Percentiles rank a stretch among this genome's conserved stretches.
phyloP scores from a whole-genome alignment of 2,888 invertebrate species.

The Anarsia innoxiella region DNA sequence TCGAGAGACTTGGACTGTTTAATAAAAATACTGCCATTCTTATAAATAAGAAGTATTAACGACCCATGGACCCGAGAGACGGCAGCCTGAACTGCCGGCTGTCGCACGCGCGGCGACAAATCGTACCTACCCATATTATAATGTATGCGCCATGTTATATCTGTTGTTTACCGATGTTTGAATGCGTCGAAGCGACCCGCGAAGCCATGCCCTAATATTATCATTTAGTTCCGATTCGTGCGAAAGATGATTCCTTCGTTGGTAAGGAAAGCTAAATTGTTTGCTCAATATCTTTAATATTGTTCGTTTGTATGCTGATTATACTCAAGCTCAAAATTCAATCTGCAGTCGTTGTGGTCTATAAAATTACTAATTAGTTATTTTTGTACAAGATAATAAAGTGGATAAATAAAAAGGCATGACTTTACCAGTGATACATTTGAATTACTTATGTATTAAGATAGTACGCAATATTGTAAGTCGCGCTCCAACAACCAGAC shows the following conservation, averaged over 20 bases:
- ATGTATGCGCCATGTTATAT: no score
- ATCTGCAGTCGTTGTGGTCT: conserved; percentile 27
- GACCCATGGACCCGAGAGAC: no score
- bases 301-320: conserved; percentile 13
- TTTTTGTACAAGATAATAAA: conserved; percentile 50
- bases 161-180: no score
- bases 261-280: conserved; percentile 25
- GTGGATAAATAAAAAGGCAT: conserved; percentile 25
- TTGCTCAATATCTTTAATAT: conserved; percentile 33
- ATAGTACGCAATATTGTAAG: conserved; percentile 25
- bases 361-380: conserved; percentile 47
- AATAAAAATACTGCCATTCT: no score
- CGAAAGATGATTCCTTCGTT: conserved; percentile 3
- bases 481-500: conserved; percentile 40
- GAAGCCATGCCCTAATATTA: not conserved
- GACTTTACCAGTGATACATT: conserved; percentile 36
- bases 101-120: no score
- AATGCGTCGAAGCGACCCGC: no score
- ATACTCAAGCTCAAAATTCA: conserved; percentile 30
- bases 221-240: conserved; percentile 1
- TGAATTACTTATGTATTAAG: no score
- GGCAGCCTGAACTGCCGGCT: no score
- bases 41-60: no score
- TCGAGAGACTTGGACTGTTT: no score
- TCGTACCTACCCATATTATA: no score